Conservation (phyloP, 2,113 vertebrate genomes). For the Ageneiosus marmoratus region DNA sequence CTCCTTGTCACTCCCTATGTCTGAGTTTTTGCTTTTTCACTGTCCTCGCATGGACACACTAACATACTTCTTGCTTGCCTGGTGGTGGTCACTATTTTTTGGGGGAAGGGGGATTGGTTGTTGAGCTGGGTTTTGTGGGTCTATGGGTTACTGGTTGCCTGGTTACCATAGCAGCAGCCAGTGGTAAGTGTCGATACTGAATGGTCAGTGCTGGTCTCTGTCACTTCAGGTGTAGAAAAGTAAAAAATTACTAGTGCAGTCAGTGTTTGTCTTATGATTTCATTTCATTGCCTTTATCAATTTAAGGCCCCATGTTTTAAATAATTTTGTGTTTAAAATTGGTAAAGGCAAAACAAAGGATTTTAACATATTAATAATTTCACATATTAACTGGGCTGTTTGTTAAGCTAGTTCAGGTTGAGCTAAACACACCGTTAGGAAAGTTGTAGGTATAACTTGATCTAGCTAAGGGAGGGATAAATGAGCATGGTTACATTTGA, state of each 20-base stretch:
- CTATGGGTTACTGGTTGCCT: constrained; percentile 59
- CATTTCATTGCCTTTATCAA: constrained; percentile 57
- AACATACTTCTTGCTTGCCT: constrained; percentile 63
- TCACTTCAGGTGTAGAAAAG: constrained; percentile 40
- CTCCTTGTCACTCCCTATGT: neutral
- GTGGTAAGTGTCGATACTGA: constrained; percentile 84
- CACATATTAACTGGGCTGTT: neutral
- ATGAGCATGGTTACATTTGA: neutral
- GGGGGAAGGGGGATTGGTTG: constrained; percentile 61
- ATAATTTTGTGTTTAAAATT: constrained; percentile 59
- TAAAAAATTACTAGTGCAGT: neutral
- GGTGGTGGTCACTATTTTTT: constrained; percentile 52
- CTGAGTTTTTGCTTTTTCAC: constrained; percentile 6
- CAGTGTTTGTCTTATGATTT: neutral
- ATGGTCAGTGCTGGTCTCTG: constrained; percentile 87
- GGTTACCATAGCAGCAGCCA: constrained; percentile 62
- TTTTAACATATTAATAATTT: neutral
- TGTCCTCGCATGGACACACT: constrained; percentile 63
- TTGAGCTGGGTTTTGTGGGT: constrained; percentile 60
- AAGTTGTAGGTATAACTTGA: neutral
- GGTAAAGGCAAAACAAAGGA: constrained; percentile 61
- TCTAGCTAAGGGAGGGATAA: neutral
- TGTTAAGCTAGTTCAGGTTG: neutral
- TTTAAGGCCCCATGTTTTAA: constrained; percentile 55
- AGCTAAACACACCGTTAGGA: neutral